Evolutionary conservation across 2,888 invertebrate genomes (phyloP).

Genomic region (Cerastoderma edule): DNA sequence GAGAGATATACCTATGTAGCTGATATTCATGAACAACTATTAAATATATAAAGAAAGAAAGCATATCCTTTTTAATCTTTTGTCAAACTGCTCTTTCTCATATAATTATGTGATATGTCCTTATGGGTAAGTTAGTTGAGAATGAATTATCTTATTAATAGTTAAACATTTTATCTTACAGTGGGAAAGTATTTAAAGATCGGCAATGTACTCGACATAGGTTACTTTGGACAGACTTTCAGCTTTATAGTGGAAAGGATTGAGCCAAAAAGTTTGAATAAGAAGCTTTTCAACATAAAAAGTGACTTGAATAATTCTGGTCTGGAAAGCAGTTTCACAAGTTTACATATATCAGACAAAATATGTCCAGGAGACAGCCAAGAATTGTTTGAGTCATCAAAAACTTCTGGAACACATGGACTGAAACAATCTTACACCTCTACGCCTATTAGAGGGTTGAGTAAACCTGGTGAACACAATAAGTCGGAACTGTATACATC

Average conservation of each 20-base stretch:
- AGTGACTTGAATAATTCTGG: background rate
- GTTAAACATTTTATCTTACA: conserved; percentile 61
- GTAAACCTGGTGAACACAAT: background rate
- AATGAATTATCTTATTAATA: no score
- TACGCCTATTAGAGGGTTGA: background rate
- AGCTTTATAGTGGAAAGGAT: conserved; percentile 54
- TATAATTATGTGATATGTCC: no score
- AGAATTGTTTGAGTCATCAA: no score
- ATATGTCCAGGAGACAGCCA: no score
- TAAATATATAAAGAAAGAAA: no score
- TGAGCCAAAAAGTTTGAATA: background rate
- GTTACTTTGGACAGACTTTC: conserved; percentile 74
- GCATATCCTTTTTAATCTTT: no score
- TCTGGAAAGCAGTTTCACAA: conserved; percentile 41
- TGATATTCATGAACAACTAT: no score
- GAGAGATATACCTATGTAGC: no score
- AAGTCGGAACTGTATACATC: background rate
- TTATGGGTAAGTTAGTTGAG: no score
- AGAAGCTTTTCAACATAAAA: conserved; percentile 4
- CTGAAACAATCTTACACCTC: background rate
- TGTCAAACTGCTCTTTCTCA: no score
- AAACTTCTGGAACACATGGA: no score
- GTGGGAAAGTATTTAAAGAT: conserved; percentile 61
- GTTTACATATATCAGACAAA: conserved; percentile 45
- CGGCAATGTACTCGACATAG: conserved; percentile 48